Base-by-base conservation (phyloP, 2,797 vertebrate species). In the Coregonus sp. region DNA sequence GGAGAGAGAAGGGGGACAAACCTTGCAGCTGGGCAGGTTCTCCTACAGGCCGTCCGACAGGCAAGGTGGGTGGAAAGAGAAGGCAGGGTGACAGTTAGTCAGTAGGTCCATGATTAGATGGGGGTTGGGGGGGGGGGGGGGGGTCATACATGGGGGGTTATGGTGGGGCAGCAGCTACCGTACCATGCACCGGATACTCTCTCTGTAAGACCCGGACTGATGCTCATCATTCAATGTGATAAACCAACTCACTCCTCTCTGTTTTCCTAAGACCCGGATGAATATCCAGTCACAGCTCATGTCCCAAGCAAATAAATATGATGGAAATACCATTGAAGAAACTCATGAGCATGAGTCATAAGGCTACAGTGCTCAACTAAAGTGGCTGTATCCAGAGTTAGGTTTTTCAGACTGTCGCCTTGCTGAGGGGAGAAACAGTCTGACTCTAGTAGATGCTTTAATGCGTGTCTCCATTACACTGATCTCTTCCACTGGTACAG, bases 1-100 rank as follows among this genome's bases (percentile, higher is more conserved):
- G 87, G 92, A 93, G 91, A 95, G 90, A 94, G 92, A 92, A 92
- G 93, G 90, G 91, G 89, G 91, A 95, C 94, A 94, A 94, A 95
- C 94, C 94, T 95, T 91, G 92, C 92, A 90, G 93, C 92, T 91
- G 93, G 90, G 92, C 89, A 81, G 94, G 92, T 90, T 95, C 94
- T 91, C 93, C 94, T 95, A 93, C 73, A 70, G 25, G 91, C 91
- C 93, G 83, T 94, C 94, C 94, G 91, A 86, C 82, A 86, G 91
- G 91, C 91, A 89, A 90, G 88, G 92, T 86, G 92, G 78, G 83
- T 86, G 91, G 94, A 92, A 79, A 76, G 71, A 75, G 74, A 91
- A 90, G 86, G 87, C 87, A 92, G 84, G 86, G 79, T 25, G 73
- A 70, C 29, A 74, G 79, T 93, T 92, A 94, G 91, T 93, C 86